Evolutionary conservation across 2,797 vertebrate genomes (phyloP), one percentile per base, ranked within the genome.

Genomic region (Hydrocynus forskahlii): DNA sequence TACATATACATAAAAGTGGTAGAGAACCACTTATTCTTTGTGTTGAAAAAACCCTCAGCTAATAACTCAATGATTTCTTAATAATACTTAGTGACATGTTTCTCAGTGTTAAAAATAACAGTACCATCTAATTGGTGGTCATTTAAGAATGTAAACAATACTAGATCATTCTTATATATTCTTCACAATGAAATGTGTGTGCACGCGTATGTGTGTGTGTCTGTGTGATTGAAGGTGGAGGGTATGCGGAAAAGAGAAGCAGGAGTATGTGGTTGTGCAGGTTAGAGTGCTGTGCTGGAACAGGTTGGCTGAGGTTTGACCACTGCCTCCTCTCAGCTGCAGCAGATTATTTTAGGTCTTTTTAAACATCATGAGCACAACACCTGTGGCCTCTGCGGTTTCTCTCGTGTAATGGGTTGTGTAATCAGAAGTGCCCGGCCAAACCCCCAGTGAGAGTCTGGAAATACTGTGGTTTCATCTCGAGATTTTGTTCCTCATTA

Each of bases 301-400:
- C 86, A 87, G 87, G 76, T 84, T 83, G 73, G 54, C 81, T 85
- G 82, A 83, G 86, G 76, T 84, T 79, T 87, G 88, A 88, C 84
- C 72, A 52, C 80, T 62, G 64, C 64, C 63, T 80, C 35, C 84
- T 81, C 83, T 91, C 91, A 94, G 90, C 92, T 93, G 92, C 70
- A 79, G 77, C 72, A 57, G 75, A 50, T 83, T 87, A 78, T 86
- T 88, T 83, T 88, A 79, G 91, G 73, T 59, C 69, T 87, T 89
- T 92, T 93, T 90, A 92, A 93, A 94, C 93, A 93, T 84, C 85
- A 75, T 91, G 89, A 85, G 25, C 86, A 78, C 83, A 86, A 80
- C 83, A 95, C 92, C 92, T 94, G 93, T 69, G 82, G 77, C 75
- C 77, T 72, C 38, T 17, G 76, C 57, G 76, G 81, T 80, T 84